Evolutionary conservation across 2,888 invertebrate species (phyloP).

Genomic region (Mongoloraphidia duomilia): DNA sequence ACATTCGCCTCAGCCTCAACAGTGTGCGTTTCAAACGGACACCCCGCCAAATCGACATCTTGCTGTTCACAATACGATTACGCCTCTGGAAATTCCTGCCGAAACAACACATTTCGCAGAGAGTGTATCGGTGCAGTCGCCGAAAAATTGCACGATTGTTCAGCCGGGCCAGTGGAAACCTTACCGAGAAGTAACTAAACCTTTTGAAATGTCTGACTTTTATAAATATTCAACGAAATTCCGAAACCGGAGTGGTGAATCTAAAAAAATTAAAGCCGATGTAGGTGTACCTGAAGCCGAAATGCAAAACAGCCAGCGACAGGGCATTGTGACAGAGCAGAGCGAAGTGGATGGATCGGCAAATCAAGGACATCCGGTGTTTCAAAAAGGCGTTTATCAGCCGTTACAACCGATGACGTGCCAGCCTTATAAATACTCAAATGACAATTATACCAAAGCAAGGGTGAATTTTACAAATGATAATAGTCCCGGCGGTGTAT

Average conservation of each 20-base stretch:
- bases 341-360: too few species aligned
- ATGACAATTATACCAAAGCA: neutral
- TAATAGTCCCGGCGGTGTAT: too few species aligned
- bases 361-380: neutral
- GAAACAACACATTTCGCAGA: slow-evolving; percentile 28
- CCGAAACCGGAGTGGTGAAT: slow-evolving; percentile 35
- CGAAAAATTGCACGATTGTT: slow-evolving; percentile 71
- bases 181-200: slow-evolving; percentile 86
- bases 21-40: too few species aligned
- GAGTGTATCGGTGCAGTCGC: slow-evolving; percentile 53
- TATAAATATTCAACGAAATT: slow-evolving; percentile 95
- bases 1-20: too few species aligned
- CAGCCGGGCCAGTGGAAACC: slow-evolving; percentile 83
- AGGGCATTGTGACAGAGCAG: too few species aligned
- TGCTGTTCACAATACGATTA: slow-evolving; percentile 14
- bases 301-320: slow-evolving; percentile 1
- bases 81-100: slow-evolving; percentile 28
- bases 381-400: slow-evolving; percentile 31
- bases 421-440: slow-evolving; percentile 22
- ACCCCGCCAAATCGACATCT: too few species aligned
- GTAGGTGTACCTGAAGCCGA: slow-evolving; percentile 5
- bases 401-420: slow-evolving; percentile 35
- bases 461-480: too few species aligned
- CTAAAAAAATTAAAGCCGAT: too few species aligned
- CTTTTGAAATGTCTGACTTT: slow-evolving; percentile 96